Evolutionary conservation across 1,140 invertebrate species (phyloP).

Genomic region (Aphis craccivora): DNA sequence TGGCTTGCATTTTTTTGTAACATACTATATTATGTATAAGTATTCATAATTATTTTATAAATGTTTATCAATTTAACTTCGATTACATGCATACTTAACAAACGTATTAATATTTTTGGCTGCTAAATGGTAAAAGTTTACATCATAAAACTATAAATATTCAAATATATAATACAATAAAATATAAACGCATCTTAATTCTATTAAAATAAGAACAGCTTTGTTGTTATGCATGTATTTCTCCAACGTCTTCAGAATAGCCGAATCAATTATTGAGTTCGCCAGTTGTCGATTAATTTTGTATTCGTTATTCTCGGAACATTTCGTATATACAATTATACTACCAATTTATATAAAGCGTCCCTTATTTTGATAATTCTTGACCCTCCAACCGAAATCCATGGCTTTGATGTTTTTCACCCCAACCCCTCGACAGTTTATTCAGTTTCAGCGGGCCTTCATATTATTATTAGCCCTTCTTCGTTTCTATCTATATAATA

Average conservation of each 20-base stretch:
- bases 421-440: not conserved
- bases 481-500: not conserved
- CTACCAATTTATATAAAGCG: not conserved
- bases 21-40: not conserved
- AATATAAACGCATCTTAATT: not conserved
- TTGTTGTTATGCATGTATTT: not conserved
- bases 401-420: slow-evolving; percentile 47
- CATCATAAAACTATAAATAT: no score
- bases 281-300: not conserved
- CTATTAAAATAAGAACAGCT: not conserved
- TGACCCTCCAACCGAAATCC: not conserved
- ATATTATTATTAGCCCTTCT: slow-evolving; percentile 34
- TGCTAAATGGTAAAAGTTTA: no score
- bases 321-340: not conserved
- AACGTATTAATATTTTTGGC: not conserved
- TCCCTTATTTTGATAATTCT: not conserved
- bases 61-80: not conserved
- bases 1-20: not conserved
- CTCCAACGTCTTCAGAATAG: not conserved
- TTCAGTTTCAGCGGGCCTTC: not conserved
- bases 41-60: not conserved
- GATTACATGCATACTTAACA: not conserved
- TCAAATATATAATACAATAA: no score
- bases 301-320: not conserved
- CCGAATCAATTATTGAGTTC: not conserved